Percentiles rank a stretch among this genome's conserved stretches.
Evolutionary conservation across 2,797 vertebrate species (phyloP).

Genomic region (Hirundo rustica): DNA sequence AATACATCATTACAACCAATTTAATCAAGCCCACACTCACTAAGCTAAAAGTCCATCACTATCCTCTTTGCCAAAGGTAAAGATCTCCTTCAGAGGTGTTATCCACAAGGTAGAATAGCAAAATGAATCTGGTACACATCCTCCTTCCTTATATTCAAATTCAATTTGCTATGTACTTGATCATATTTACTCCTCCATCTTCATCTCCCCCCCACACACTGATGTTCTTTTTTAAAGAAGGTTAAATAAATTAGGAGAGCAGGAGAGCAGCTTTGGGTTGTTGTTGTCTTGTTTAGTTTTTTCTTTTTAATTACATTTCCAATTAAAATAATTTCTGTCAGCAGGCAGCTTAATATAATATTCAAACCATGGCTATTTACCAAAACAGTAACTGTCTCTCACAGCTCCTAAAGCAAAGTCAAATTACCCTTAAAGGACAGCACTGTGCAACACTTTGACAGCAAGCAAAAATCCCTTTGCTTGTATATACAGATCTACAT

Average conservation of each 20-base stretch:
- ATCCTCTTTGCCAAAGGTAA: neutral
- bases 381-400: neutral
- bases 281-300: neutral
- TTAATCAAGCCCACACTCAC: neutral
- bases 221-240: neutral
- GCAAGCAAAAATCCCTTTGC: neutral
- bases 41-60: neutral
- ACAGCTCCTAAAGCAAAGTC: neutral
- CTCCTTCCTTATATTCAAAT: neutral
- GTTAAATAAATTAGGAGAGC: neutral
- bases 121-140: neutral
- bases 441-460: neutral
- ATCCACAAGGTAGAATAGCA: neutral
- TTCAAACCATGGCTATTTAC: neutral
- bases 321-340: conserved; percentile 16
- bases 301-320: neutral
- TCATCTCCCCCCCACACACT: neutral
- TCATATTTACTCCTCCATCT: neutral
- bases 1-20: neutral
- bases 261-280: neutral
- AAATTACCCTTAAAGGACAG: neutral
- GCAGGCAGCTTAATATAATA: neutral
- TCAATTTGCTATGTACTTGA: neutral
- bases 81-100: neutral
- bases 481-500: neutral